Evolutionary conservation across 2,888 invertebrate species (phyloP), one percentile per base, ranked within the genome.

Genomic region (Sclerodermus sp.): DNA sequence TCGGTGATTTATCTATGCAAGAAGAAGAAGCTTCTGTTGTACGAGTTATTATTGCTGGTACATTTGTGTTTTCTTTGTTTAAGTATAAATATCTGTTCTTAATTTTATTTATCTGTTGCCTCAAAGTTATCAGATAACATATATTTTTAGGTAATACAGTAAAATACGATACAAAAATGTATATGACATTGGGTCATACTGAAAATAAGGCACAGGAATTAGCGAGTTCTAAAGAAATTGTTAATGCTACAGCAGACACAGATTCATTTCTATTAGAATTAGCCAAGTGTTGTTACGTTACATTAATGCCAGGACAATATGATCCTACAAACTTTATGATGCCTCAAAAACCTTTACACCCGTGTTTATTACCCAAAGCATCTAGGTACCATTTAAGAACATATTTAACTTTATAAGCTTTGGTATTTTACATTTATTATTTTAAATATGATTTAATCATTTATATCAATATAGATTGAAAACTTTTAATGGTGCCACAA

Each of bases 301-400:
- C 96, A 74, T 70, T 98, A 14, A 93, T 98, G 93, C 94, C 97
- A 0, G 97, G 97, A 1, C 88, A 91, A 70, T 86, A 86, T 72
- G 96, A 96, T 79, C 95, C 96, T 1, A 84, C 91, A 0, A 94
- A 93, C 71, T 86, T 88, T 60, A 89, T 93, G 84, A 77, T 97
- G 64, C 98, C 98, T 0, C 98, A 98, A 74, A 93, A 91, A 76
- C 92, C 94, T 4, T 85, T 98, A 54, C 96, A 97, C 78, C 87
- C 85, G 53, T 95, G 93, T 46, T 59, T 74, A 48, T 48, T 78
- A 32, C 68, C 69, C 12, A 64, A 69, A 55, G 68, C 76, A 2
- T 62, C 60, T 49, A 61, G 53, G 64, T 64, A 55, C 31, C 37
- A 13, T 16, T 39, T 8, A 16, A 8, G 16, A 8, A 39, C 15